Evolutionary conservation across 2,888 invertebrate genomes (phyloP).

Genomic region (Scelioninae gen. 2): DNA sequence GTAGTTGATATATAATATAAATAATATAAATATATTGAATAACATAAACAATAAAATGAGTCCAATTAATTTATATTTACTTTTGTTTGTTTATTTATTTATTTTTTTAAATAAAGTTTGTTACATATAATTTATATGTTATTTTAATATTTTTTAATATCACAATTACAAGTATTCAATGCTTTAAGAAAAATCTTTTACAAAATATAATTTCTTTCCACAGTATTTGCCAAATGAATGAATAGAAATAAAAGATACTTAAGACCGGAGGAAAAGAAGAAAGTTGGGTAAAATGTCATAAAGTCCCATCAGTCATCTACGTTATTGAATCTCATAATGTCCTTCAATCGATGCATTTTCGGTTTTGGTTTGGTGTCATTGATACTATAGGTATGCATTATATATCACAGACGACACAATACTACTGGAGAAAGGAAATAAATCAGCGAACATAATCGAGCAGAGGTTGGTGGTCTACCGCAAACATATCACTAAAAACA

Average conservation of each 20-base stretch:
- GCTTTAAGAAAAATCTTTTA: slow-evolving; percentile 1
- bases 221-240: slow-evolving; percentile 10
- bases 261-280: slow-evolving; percentile 14
- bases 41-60: not conserved
- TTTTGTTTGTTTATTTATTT: not conserved
- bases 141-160: not conserved
- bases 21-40: too few species aligned
- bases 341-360: slow-evolving; percentile 54
- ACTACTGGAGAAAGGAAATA: slow-evolving; percentile 59
- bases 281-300: slow-evolving; percentile 32
- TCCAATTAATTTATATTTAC: not conserved
- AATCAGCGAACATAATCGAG: slow-evolving; percentile 56
- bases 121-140: not conserved
- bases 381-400: slow-evolving; percentile 53
- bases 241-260: slow-evolving; percentile 22
- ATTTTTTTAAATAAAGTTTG: not conserved
- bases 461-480: slow-evolving; percentile 56
- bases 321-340: slow-evolving; percentile 51
- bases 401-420: slow-evolving; percentile 48
- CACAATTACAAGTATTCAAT: not conserved
- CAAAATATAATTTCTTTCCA: slow-evolving; percentile 5
- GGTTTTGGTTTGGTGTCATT: slow-evolving; percentile 46
- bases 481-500: slow-evolving; percentile 59
- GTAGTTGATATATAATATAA: not conserved
- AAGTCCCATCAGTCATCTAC: slow-evolving; percentile 53